Evolutionary conservation across 2,797 vertebrate genomes (phyloP).

Genomic region (Champsocephalus gunnari): DNA sequence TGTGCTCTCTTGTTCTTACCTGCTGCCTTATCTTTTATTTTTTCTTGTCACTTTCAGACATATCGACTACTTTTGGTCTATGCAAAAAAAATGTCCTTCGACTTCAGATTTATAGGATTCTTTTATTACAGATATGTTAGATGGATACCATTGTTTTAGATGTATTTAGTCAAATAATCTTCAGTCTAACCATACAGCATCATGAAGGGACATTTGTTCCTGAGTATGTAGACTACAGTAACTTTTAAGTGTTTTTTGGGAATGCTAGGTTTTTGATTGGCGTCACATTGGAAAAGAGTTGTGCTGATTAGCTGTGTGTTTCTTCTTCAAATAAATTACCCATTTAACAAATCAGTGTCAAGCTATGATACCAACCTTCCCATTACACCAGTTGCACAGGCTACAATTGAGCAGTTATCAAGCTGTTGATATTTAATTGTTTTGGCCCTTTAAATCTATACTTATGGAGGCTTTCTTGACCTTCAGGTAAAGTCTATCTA

Average conservation of each 20-base stretch:
- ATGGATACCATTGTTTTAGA: background rate
- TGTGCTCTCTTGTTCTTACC: background rate
- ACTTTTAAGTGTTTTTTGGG: background rate
- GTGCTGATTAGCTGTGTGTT: constrained; percentile 23
- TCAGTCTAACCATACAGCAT: constrained; percentile 12
- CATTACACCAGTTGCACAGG: constrained; percentile 23
- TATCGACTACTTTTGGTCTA: constrained; percentile 8
- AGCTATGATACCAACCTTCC: constrained; percentile 19
- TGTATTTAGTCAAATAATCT: background rate
- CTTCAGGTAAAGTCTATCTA: constrained; percentile 36
- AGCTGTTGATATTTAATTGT: constrained; percentile 30
- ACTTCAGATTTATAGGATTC: constrained; percentile 19
- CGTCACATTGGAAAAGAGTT: constrained; percentile 1
- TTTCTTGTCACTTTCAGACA: constrained; percentile 23
- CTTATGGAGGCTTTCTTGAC: constrained; percentile 34
- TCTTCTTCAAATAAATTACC: constrained; percentile 16
- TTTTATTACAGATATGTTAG: background rate
- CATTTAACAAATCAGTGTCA: constrained; percentile 29
- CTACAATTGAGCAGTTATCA: constrained; percentile 30
- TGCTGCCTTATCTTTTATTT: constrained; percentile 11
- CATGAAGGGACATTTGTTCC: constrained; percentile 38
- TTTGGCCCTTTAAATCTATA: constrained; percentile 30
- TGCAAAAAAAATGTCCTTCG: background rate
- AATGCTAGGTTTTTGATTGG: constrained; percentile 14
- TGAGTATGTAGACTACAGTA: constrained; percentile 9